phyloP scores from a whole-genome alignment of 2,797 vertebrate genomes.

The Cryptoprocta ferox region DNA sequence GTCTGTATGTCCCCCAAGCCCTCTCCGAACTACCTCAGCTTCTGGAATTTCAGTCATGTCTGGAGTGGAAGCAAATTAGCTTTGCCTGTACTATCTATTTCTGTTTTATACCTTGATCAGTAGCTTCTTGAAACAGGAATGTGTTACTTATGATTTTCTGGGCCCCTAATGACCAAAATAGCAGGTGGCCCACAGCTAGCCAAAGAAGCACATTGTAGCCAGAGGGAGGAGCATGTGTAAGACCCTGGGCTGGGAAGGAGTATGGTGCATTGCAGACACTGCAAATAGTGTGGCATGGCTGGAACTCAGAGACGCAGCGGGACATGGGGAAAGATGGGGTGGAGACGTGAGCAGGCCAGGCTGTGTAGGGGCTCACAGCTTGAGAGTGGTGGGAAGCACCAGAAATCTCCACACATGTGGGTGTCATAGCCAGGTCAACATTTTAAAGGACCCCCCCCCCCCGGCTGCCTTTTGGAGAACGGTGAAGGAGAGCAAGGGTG shows the following conservation, averaged over 20 bases:
- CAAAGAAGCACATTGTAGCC: background rate
- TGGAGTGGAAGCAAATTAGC: background rate
- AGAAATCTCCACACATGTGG: background rate
- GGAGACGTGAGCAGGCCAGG: background rate
- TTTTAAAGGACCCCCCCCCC: background rate
- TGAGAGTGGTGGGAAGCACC: background rate
- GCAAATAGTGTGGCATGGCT: too few species aligned
- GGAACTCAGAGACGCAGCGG: too few species aligned
- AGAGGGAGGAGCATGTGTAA: background rate
- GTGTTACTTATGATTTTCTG: background rate
- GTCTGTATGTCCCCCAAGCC: background rate
- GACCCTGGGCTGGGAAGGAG: background rate
- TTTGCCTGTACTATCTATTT: background rate
- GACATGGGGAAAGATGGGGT: rapidly evolving
- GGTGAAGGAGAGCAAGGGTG: background rate
- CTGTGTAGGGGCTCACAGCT: background rate
- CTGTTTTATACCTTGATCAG: background rate
- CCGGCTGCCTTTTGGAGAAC: background rate
- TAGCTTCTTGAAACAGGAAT: background rate
- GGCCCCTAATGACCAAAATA: background rate
- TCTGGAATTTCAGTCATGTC: background rate
- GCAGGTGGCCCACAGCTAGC: background rate
- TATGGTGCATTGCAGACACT: background rate
- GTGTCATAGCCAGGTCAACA: background rate
- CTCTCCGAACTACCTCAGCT: background rate